Conservation (phyloP, 2,113 vertebrate species). For the Pangasianodon gigas region DNA sequence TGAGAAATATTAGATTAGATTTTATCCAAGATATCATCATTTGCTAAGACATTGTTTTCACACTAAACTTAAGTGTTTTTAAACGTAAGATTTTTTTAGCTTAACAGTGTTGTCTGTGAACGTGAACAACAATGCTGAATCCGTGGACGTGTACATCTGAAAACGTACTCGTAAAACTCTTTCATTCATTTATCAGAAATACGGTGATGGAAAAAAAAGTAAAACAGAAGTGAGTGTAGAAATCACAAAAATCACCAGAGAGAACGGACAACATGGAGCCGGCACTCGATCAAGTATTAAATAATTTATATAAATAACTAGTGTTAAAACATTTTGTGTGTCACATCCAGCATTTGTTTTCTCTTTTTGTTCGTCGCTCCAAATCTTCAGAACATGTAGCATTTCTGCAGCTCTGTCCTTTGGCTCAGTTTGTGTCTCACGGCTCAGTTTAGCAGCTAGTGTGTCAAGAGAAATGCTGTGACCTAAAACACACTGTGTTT, state of each 20-base stretch:
- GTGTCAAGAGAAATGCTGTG: neutral
- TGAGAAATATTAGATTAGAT: neutral
- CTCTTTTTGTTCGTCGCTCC: neutral
- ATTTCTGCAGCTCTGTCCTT: neutral
- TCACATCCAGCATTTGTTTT: neutral
- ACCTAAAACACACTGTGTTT: neutral
- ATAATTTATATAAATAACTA: neutral
- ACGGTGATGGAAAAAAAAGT: fast-evolving
- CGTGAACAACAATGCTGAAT: no score
- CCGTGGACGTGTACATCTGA: neutral
- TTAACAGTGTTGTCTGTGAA: neutral
- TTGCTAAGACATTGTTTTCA: neutral
- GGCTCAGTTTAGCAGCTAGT: neutral
- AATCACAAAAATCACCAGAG: neutral
- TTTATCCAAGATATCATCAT: neutral
- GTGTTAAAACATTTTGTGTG: neutral
- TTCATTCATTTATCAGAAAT: neutral
- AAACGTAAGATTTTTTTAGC: neutral
- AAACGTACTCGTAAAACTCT: neutral
- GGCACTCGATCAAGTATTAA: neutral
- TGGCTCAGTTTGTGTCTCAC: neutral
- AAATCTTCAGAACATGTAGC: neutral
- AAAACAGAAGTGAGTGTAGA: neutral
- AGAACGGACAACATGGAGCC: neutral
- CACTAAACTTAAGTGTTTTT: neutral